These are phyloP conservation scores for Australoheros facetus DNA, from an alignment of 2,797 vertebrate species.

Conservation along the genomic window DNA sequence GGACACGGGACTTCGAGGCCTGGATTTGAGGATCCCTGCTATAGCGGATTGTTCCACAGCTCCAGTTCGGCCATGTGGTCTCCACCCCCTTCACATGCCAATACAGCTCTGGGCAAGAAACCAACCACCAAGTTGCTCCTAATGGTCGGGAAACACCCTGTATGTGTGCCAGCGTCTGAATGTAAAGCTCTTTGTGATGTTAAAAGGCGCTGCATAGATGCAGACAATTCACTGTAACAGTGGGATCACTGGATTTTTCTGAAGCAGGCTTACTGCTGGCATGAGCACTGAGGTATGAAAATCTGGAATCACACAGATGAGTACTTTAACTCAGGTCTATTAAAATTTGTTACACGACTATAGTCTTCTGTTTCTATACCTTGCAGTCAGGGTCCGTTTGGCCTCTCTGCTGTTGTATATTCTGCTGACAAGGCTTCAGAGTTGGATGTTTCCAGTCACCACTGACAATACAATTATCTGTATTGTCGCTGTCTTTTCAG, in stretches of 20 bases:
- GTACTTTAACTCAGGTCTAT: background rate
- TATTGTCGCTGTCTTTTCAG: slow-evolving; percentile 35
- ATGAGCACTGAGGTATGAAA: background rate
- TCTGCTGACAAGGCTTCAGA: slow-evolving; percentile 40
- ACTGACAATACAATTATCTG: slow-evolving; percentile 43
- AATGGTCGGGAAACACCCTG: background rate
- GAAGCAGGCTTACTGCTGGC: background rate
- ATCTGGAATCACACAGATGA: background rate
- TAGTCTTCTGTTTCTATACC: slow-evolving; percentile 5
- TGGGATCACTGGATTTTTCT: background rate
- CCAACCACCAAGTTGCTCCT: background rate
- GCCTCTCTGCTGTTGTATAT: slow-evolving; percentile 10
- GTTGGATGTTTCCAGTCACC: slow-evolving; percentile 50
- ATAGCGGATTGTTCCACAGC: background rate
- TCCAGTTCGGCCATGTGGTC: background rate
- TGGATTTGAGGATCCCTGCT: too few relatives aligned
- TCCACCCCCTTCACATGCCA: background rate
- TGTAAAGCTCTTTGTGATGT: background rate
- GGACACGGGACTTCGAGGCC: too few relatives aligned
- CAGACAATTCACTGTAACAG: background rate
- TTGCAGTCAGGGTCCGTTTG: slow-evolving; percentile 7
- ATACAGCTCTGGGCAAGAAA: background rate
- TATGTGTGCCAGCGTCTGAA: background rate
- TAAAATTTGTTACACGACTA: background rate
- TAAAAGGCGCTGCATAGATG: background rate